Conservation (phyloP, 2,888 invertebrate species). For the Lottia gigantea region DNA sequence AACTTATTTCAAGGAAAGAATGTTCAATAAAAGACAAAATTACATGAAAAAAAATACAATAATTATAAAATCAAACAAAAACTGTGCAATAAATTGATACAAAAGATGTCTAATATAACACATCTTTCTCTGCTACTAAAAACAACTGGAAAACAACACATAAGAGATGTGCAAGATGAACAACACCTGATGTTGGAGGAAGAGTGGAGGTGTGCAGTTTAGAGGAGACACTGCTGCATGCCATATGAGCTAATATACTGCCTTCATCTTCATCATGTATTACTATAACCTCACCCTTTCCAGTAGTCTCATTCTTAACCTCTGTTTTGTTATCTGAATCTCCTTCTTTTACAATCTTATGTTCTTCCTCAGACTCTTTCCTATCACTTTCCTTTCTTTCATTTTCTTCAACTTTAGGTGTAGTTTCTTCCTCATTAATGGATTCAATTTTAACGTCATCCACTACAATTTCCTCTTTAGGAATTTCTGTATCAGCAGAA, state of each 20-base stretch:
- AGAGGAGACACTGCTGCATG: slow-evolving; percentile 14
- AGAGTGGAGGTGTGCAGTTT: slow-evolving; percentile 5
- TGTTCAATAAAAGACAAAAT: no score
- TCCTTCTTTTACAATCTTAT: slow-evolving; percentile 22
- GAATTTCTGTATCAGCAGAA: slow-evolving; percentile 8
- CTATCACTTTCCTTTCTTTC: slow-evolving; percentile 21
- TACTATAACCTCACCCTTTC: slow-evolving; percentile 19
- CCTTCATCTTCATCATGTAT: slow-evolving; percentile 13
- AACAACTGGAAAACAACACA: not conserved
- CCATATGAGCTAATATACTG: slow-evolving; percentile 19
- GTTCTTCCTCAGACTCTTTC: slow-evolving; percentile 17
- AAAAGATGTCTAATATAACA: not conserved
- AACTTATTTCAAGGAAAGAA: no score
- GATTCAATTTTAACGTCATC: slow-evolving; percentile 9
- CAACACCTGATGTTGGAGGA: not conserved
- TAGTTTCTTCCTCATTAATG: slow-evolving; percentile 12
- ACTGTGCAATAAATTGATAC: not conserved
- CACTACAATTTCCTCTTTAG: slow-evolving; percentile 18
- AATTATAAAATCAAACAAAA: no score
- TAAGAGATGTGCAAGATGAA: not conserved
- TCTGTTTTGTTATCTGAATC: slow-evolving; percentile 25
- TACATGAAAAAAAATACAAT: no score
- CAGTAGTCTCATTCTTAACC: slow-evolving; percentile 19
- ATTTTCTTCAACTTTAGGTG: slow-evolving; percentile 12
- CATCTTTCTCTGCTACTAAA: not conserved